phyloP scores from a whole-genome alignment of 53 echinoderm and acorn worm species.

The Holothuria scabra region DNA sequence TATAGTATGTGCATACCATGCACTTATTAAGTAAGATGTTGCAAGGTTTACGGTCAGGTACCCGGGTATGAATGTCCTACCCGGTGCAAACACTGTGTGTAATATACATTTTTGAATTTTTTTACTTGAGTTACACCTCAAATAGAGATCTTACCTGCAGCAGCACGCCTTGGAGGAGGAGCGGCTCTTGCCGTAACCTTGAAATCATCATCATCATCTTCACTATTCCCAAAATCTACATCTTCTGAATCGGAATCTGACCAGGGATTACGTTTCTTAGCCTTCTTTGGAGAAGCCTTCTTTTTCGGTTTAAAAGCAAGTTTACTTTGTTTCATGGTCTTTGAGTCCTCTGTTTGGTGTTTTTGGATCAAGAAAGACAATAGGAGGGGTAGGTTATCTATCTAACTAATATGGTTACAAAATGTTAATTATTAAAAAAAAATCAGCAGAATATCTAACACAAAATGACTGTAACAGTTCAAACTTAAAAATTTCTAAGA shows the following conservation, averaged over 20 bases:
- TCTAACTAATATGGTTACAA: not conserved
- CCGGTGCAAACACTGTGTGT: too few species aligned
- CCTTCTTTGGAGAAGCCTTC: slow-evolving; percentile 47
- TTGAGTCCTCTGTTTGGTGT: slow-evolving; percentile 52
- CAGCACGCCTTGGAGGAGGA: not conserved
- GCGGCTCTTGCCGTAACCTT: slow-evolving; percentile 18
- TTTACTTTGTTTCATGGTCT: slow-evolving; percentile 69
- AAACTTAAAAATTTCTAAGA: too few species aligned
- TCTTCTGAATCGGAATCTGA: slow-evolving; percentile 62
- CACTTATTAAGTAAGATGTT: too few species aligned
- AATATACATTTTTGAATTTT: too few species aligned
- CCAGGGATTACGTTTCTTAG: slow-evolving; percentile 58
- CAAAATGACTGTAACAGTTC: too few species aligned
- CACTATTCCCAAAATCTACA: too few species aligned
- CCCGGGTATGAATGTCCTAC: too few species aligned
- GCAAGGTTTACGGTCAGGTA: too few species aligned
- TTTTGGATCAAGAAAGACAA: not conserved
- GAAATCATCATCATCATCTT: slow-evolving; percentile 43
- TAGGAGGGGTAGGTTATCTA: not conserved
- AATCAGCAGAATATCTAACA: not conserved
- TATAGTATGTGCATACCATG: too few species aligned
- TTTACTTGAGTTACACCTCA: too few species aligned
- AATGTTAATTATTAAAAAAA: not conserved
- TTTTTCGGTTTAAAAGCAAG: slow-evolving; percentile 72
- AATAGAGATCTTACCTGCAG: slow-evolving; percentile 1